Conservation (phyloP, 2,888 invertebrate species). For the Hirtodrosophila trivittata region DNA sequence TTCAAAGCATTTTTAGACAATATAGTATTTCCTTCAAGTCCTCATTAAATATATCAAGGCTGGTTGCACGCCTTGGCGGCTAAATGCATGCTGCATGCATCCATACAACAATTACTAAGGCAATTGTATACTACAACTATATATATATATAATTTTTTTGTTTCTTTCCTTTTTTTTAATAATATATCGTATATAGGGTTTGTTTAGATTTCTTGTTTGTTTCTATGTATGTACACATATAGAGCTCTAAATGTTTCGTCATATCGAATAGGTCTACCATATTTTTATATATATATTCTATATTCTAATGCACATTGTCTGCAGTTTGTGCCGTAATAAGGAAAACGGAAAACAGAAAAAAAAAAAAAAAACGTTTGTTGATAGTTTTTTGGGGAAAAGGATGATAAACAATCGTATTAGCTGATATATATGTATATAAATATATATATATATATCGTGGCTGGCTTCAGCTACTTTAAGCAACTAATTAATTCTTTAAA, state of each 20-base stretch:
- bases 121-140: conserved; percentile 41
- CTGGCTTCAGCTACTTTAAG: conserved; percentile 22
- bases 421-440: neutral
- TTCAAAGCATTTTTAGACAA: conserved; percentile 73
- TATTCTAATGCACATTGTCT: conserved; percentile 28
- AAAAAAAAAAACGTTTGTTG: conserved; percentile 9
- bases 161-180: too few relatives aligned
- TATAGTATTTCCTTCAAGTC: conserved; percentile 20
- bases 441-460: conserved; percentile 44
- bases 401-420: too few relatives aligned
- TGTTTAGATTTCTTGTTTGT: conserved; percentile 33
- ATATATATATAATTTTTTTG: conserved; percentile 24
- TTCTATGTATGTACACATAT: conserved; percentile 53
- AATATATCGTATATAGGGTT: too few relatives aligned
- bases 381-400: neutral
- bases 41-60: conserved; percentile 34
- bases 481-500: conserved; percentile 17
- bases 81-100: conserved; percentile 53
- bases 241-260: conserved; percentile 67
- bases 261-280: conserved; percentile 37
- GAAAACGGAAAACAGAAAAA: too few relatives aligned
- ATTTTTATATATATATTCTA: neutral
- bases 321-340: conserved; percentile 37
- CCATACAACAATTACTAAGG: conserved; percentile 43
- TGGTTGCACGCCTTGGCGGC: conserved; percentile 34